These are phyloP conservation scores for Hydractinia echinata DNA, from an alignment of 30 jellyfish, hydroid and myxozoan genomes.

Conservation along the genomic window DNA sequence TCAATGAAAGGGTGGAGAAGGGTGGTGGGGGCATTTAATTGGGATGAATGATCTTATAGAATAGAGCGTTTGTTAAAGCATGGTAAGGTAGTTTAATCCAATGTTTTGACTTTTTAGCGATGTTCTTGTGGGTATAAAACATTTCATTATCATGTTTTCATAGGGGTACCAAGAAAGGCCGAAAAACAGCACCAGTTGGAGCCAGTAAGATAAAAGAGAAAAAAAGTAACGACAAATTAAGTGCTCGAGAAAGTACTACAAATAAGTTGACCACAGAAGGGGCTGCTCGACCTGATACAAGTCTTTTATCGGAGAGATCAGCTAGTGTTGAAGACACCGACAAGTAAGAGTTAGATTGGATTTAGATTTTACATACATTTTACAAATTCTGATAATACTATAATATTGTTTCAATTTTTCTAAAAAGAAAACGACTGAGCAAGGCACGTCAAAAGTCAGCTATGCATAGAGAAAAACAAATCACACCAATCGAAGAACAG, in stretches of 20 bases:
- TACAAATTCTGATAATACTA: background rate
- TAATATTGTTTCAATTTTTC: background rate
- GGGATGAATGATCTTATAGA: no score
- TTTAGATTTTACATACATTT: background rate
- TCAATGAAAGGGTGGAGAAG: no score
- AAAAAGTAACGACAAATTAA: conserved; percentile 71
- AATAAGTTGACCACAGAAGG: conserved; percentile 31
- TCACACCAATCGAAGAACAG: conserved; percentile 10
- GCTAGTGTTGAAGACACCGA: conserved; percentile 78
- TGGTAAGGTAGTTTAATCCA: no score
- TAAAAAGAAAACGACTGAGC: background rate
- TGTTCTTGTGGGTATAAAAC: no score
- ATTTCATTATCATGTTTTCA: no score
- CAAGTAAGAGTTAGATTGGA: conserved; percentile 28
- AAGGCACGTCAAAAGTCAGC: conserved; percentile 2
- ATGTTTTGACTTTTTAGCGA: no score
- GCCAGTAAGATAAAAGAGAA: conserved; percentile 29
- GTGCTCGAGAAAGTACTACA: conserved; percentile 55
- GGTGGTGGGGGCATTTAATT: no score
- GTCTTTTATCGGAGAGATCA: conserved; percentile 56
- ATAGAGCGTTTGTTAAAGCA: no score
- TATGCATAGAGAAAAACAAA: background rate
- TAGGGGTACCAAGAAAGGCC: conserved; percentile 48
- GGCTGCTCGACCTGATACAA: conserved; percentile 26
- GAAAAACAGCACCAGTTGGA: conserved; percentile 44